Evolutionary conservation across 2,113 vertebrate species (phyloP).

Genomic region (Oreochromis aureus): DNA sequence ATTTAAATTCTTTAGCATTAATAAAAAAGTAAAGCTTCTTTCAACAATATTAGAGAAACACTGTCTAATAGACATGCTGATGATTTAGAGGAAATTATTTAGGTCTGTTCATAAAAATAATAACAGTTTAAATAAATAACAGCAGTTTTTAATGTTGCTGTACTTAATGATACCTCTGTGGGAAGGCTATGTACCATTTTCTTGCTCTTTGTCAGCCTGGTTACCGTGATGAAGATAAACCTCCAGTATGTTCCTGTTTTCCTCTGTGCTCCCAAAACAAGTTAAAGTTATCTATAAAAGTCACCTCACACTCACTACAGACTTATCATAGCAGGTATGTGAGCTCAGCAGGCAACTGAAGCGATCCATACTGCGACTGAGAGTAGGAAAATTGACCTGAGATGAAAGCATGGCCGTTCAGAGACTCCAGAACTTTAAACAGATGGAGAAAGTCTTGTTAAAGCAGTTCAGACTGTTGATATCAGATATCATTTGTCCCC

Average conservation of each 20-base stretch:
- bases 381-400: background rate
- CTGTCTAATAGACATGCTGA: background rate
- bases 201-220: background rate
- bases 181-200: background rate
- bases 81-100: background rate
- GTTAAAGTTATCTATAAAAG: background rate
- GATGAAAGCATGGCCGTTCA: background rate
- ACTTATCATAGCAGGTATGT: background rate
- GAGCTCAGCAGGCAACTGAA: background rate
- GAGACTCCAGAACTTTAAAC: background rate
- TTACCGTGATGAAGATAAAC: background rate
- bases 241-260: background rate
- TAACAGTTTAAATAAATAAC: background rate
- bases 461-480: background rate
- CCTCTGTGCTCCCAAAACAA: background rate
- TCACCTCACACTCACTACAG: background rate
- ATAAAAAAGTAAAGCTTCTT: background rate
- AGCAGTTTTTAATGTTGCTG: background rate
- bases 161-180: background rate
- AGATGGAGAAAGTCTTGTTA: background rate
- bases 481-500: background rate
- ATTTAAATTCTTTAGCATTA: background rate
- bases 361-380: background rate
- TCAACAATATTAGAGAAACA: background rate
- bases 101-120: background rate